A percentile compares a stretch with the other conserved stretches of the same genome.
These are phyloP conservation scores for Copsychus sechellarum DNA, from an alignment of 2,113 vertebrate species.

Conservation along the genomic window DNA sequence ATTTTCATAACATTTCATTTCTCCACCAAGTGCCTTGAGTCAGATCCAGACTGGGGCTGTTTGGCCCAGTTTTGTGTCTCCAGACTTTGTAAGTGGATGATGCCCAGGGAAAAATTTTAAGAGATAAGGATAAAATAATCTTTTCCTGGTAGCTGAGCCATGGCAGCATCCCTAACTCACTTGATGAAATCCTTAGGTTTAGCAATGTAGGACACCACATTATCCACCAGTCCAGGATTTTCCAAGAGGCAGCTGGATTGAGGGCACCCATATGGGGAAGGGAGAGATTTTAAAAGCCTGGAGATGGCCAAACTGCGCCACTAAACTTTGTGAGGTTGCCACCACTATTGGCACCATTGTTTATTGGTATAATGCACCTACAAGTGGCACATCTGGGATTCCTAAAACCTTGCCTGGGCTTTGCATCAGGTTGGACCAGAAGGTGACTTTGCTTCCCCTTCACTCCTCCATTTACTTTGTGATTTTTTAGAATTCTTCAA, in stretches of 20 bases:
- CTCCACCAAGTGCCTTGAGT: fast-evolving
- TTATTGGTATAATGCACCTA: background rate
- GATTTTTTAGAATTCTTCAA: background rate
- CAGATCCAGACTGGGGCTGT: background rate
- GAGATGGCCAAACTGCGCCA: background rate
- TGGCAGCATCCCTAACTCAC: background rate
- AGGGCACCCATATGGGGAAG: background rate
- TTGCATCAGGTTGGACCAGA: background rate
- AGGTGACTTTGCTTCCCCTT: background rate
- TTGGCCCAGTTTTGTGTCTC: background rate
- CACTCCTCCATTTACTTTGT: background rate
- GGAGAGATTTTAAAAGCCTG: background rate
- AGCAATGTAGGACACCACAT: background rate
- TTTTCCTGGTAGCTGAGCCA: background rate
- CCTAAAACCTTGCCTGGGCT: background rate
- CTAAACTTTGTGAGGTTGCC: background rate
- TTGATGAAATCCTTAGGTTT: background rate
- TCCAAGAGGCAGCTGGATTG: background rate
- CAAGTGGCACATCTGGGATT: background rate
- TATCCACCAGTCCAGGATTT: background rate
- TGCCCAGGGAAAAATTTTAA: background rate
- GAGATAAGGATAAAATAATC: background rate
- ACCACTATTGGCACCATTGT: fast-evolving
- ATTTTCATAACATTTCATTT: background rate
- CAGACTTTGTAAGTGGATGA: too few species aligned